Base-by-base conservation (phyloP, 2,113 vertebrate genomes). In the Acrocephalus kingi region DNA sequence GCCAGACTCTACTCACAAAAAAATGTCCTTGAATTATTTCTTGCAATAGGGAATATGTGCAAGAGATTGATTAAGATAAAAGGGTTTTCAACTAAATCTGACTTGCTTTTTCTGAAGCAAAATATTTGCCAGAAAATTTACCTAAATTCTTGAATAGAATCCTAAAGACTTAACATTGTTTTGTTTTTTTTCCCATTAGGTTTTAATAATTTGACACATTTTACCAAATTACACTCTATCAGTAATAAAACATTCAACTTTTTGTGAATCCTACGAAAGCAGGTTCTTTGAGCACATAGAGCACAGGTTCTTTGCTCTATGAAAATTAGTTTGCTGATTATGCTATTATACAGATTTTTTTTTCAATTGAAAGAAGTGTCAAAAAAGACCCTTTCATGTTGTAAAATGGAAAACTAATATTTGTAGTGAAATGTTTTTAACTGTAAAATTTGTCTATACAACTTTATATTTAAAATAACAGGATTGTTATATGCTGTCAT, bases 321-420 rank as follows among this genome's bases (percentile, higher is more conserved):
- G 84, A 45, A 63, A 84, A 90, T 80, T 30, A 56, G 20, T 75
- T 82, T 51, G 14, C 61, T 62, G 37, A 39, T 61, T 62, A 2
- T 61, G 17, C 21, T 74, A 11, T 56, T 52, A 9, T 6, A 45
- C 4, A 62, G 27, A 9, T 31, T 15, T 21, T 24, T 66, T 80
- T 83, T 48, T 35, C 14, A 63, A 4, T 20, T 76, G 45, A 77
- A 92, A 84, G 13, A 17, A 24, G 15, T 31, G 24, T 3, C 18
- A 76, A 68, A 83, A 79, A 69, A 13, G 0, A 0, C 0, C 7
- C 13, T 13, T 45, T 91, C 7, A 24, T 7, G 2, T 5, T 59
- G 27, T 48, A 66, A 91, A 84, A 71, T 39, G 30, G 30, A 66
- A 71, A n/a, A 74, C 24, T 30, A 45, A 45, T 30, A 15, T 49